Evolutionary conservation across 2,888 invertebrate genomes (phyloP).

Genomic region (Mythimna ferrago): DNA sequence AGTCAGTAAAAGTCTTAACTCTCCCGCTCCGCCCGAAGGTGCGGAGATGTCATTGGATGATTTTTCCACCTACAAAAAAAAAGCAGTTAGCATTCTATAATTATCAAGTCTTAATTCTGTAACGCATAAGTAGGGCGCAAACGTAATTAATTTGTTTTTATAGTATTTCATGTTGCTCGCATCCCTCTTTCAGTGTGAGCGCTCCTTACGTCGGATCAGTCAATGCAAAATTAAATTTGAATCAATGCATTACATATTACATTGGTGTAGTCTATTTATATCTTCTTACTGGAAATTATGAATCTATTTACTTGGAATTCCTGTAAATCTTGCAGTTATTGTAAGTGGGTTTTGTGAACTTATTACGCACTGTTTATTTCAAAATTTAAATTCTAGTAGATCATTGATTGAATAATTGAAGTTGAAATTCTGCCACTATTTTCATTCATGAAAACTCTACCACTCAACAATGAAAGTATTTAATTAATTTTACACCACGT

Average conservation of each 20-base stretch:
- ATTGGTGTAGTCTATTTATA: conserved; percentile 33
- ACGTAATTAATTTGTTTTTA: too few species aligned
- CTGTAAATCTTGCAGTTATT: not conserved
- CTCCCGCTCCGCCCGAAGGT: too few species aligned
- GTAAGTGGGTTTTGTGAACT: not conserved
- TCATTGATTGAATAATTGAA: not conserved
- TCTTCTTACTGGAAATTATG: conserved; percentile 12
- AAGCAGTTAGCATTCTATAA: too few species aligned
- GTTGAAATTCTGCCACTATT: not conserved
- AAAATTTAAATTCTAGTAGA: not conserved
- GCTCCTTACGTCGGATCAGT: conserved; percentile 25
- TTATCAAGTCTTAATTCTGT: too few species aligned
- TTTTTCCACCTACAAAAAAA: too few species aligned
- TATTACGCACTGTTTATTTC: not conserved
- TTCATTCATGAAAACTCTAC: not conserved
- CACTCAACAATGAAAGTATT: not conserved
- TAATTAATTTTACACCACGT: too few species aligned
- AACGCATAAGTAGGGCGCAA: too few species aligned
- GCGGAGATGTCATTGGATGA: too few species aligned
- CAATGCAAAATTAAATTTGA: conserved; percentile 36
- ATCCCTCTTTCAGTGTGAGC: conserved; percentile 10
- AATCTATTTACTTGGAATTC: conserved; percentile 13
- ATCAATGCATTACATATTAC: conserved; percentile 40
- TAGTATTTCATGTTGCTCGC: not conserved
- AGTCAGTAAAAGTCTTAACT: too few species aligned